Conservation (phyloP, 2,888 invertebrate genomes). For the Hyles lineata region DNA sequence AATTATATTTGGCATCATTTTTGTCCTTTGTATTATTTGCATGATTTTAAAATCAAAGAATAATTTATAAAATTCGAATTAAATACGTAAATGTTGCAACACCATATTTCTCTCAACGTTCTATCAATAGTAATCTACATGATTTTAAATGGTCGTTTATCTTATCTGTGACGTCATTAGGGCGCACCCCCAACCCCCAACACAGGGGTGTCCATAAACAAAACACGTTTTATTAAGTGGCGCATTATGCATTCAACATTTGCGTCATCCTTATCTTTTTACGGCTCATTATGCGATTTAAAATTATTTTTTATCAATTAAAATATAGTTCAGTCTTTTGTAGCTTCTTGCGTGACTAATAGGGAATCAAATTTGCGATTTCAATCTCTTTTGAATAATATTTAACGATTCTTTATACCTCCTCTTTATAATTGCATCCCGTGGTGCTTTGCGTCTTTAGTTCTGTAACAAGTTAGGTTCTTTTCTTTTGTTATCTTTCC, state of each 20-base stretch:
- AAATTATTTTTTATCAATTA: constrained; percentile 8
- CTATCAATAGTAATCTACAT: constrained; percentile 66
- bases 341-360: neutral
- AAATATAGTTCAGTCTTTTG: neutral
- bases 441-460: too few relatives aligned
- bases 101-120: constrained; percentile 38
- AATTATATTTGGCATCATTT: too few relatives aligned
- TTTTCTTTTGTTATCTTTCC: too few relatives aligned
- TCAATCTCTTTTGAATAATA: too few relatives aligned
- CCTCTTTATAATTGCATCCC: too few relatives aligned
- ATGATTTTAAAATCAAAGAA: too few relatives aligned
- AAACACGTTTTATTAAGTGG: constrained; percentile 49
- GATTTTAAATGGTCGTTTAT: constrained; percentile 71
- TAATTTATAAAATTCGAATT: neutral
- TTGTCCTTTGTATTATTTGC: too few relatives aligned
- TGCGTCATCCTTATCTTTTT: constrained; percentile 26
- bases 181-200: constrained; percentile 38
- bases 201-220: constrained; percentile 41
- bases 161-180: constrained; percentile 74
- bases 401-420: too few relatives aligned
- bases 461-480: too few relatives aligned
- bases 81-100: constrained; percentile 17
- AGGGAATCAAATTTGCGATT: neutral
- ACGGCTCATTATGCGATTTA: constrained; percentile 27
- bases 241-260: constrained; percentile 33